Evolutionary conservation across 2,888 invertebrate species (phyloP).

Genomic region (Ormyrus thymus): DNA sequence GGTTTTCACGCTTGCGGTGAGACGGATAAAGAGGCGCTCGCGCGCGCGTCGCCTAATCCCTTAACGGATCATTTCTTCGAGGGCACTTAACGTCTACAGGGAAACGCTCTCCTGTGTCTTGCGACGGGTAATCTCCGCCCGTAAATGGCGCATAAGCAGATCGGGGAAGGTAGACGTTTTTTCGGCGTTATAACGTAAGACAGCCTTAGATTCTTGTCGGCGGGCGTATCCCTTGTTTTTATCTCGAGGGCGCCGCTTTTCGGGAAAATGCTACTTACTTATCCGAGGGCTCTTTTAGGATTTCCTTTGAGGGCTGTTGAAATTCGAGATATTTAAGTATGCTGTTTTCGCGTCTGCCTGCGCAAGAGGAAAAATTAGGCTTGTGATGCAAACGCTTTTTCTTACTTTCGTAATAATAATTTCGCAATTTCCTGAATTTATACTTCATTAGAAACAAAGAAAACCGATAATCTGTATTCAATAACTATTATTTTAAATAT

Average conservation of each 20-base stretch:
- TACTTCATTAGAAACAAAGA: neutral
- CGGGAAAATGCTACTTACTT: neutral
- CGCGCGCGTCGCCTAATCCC: constrained; percentile 24
- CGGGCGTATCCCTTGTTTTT: constrained; percentile 18
- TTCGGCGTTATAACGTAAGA: neutral
- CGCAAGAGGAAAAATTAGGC: neutral
- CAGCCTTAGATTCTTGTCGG: constrained; percentile 25
- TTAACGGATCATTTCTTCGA: constrained; percentile 50
- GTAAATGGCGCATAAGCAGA: constrained; percentile 43
- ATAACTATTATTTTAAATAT: too few relatives aligned
- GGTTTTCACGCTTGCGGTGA: constrained; percentile 19
- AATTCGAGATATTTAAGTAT: constrained; percentile 19
- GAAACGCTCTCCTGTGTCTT: constrained; percentile 19
- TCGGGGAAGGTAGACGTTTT: neutral
- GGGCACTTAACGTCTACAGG: constrained; percentile 45
- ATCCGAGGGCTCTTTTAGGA: neutral
- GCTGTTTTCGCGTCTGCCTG: neutral
- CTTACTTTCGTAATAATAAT: neutral
- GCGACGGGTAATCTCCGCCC: neutral
- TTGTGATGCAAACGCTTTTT: too few relatives aligned
- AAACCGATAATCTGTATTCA: too few relatives aligned
- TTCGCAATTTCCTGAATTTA: too few relatives aligned
- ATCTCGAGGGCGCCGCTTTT: constrained; percentile 6
- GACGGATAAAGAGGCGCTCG: constrained; percentile 23
- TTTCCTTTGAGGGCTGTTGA: constrained; percentile 23